These are phyloP conservation scores for human DNA, from an alignment of 2,113 vertebrate species.

Conservation along the genomic window GRCh38 chr9:34838501-34839000, in stretches of 20 bases:
- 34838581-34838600: constrained; percentile 25
- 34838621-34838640: constrained; percentile 64
- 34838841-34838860: neutral
- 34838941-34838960: neutral
- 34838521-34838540: neutral
- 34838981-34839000: neutral
- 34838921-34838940: neutral
- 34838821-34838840: neutral
- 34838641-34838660: neutral
- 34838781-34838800: neutral
- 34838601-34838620: neutral
- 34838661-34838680: neutral
- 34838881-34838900: neutral
- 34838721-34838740: neutral
- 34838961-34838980: neutral
- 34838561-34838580: neutral
- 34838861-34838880: neutral
- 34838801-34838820: neutral
- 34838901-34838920: neutral
- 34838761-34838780: neutral
- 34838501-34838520: constrained; percentile 12
- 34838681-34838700: neutral
- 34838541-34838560: neutral
- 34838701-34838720: neutral
- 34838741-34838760: neutral